Conservation (phyloP, 2,113 vertebrate genomes). For the Leucoraja erinaceus region DNA sequence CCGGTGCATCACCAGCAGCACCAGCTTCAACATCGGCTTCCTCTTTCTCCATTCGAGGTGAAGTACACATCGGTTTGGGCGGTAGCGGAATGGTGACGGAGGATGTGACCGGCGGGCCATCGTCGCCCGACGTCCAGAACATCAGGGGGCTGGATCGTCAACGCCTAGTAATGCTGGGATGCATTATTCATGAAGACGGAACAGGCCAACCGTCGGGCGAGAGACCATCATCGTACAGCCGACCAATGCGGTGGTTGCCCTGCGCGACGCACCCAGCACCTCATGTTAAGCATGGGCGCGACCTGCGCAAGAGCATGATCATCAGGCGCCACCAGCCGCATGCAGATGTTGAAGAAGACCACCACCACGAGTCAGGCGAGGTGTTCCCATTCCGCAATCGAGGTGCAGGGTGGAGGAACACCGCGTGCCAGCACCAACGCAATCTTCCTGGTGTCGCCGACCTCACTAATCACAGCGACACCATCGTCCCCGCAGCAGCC, state of each 20-base stretch:
- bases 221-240: constrained; percentile 74
- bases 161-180: constrained; percentile 73
- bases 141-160: constrained; percentile 70
- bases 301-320: constrained; percentile 75
- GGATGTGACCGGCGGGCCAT: constrained; percentile 70
- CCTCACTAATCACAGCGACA: constrained; percentile 72
- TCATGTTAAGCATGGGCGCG: constrained; percentile 72
- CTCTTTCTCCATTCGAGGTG: no score
- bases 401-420: constrained; percentile 75
- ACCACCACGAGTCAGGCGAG: constrained; percentile 69
- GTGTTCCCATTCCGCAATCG: constrained; percentile 70
- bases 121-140: constrained; percentile 65
- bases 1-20: no score
- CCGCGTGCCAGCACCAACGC: constrained; percentile 69
- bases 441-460: constrained; percentile 71
- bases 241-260: constrained; percentile 63
- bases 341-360: constrained; percentile 67
- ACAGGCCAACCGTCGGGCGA: constrained; percentile 68
- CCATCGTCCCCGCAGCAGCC: constrained; percentile 66
- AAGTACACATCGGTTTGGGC: no score
- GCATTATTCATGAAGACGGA: constrained; percentile 78
- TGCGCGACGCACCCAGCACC: constrained; percentile 59
- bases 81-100: constrained; percentile 78
- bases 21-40: no score
- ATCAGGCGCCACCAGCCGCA: constrained; percentile 69